Evolutionary conservation across 2,113 vertebrate species (phyloP).

Genomic region (Piaya cayana): DNA sequence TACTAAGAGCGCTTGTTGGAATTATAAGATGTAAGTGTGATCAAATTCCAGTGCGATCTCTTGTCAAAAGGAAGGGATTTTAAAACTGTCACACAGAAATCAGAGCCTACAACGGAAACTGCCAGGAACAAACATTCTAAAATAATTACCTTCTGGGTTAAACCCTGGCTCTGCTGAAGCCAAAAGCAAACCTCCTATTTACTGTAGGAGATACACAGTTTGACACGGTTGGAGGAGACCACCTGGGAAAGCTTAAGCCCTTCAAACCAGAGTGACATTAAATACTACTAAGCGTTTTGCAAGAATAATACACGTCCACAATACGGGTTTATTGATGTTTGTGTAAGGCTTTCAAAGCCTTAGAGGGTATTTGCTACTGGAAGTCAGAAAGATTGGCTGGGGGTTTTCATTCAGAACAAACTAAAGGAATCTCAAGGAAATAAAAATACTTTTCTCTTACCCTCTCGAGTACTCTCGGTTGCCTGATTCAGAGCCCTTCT

Average conservation of each 20-base stretch:
- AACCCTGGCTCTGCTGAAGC: background rate
- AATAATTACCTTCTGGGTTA: background rate
- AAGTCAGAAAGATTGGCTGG: background rate
- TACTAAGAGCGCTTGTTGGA: background rate
- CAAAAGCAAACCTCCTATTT: background rate
- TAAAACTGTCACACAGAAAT: background rate
- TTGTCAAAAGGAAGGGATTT: background rate
- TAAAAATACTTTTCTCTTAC: background rate
- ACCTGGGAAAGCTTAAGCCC: background rate
- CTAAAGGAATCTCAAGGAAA: background rate
- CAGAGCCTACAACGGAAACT: background rate
- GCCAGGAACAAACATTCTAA: background rate
- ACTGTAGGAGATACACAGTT: background rate
- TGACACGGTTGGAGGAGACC: background rate
- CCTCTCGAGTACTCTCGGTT: background rate
- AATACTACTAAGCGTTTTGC: background rate
- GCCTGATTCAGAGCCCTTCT: background rate
- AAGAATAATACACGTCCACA: background rate
- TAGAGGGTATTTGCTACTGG: background rate
- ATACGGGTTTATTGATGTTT: background rate
- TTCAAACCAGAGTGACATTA: background rate
- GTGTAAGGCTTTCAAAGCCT: background rate
- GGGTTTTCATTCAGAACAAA: background rate
- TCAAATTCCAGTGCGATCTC: background rate
- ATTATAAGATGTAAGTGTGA: background rate